These are phyloP conservation scores for Leptogaster cylindrica DNA, from an alignment of 2,888 invertebrate species.

Conservation along the genomic window DNA sequence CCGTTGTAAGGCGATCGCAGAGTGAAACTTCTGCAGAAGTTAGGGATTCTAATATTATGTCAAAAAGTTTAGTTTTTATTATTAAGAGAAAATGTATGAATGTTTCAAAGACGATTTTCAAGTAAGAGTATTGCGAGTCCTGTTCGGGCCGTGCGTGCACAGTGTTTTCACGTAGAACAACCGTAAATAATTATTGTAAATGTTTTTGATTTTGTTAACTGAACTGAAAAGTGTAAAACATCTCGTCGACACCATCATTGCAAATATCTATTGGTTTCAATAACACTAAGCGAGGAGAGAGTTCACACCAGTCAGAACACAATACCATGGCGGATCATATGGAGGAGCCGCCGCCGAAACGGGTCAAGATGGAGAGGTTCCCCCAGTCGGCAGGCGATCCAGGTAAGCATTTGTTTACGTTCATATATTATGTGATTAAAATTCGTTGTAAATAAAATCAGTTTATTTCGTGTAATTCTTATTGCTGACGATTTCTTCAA, in stretches of 20 bases:
- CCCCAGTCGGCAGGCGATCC: slow-evolving; percentile 49
- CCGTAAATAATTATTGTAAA: slow-evolving; percentile 16
- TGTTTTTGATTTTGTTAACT: slow-evolving; percentile 26
- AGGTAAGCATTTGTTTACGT: slow-evolving; percentile 31
- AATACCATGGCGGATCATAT: slow-evolving; percentile 89
- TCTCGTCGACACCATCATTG: slow-evolving; percentile 6
- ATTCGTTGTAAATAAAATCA: not conserved
- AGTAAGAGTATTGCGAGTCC: slow-evolving; percentile 17
- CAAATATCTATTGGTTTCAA: slow-evolving; percentile 17
- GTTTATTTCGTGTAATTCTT: slow-evolving; percentile 33
- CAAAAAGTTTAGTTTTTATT: too few species aligned
- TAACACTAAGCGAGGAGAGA: too few species aligned
- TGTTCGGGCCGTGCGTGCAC: slow-evolving; percentile 27
- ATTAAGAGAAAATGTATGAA: slow-evolving; percentile 33
- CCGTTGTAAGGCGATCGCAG: not conserved
- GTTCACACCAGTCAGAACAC: slow-evolving; percentile 16
- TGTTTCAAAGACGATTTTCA: slow-evolving; percentile 14
- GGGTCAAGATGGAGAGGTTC: slow-evolving; percentile 75
- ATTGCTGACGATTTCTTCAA: slow-evolving; percentile 18
- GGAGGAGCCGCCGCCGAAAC: slow-evolving; percentile 96
- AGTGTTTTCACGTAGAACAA: slow-evolving; percentile 7
- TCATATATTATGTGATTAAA: not conserved
- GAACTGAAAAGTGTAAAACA: slow-evolving; percentile 30
- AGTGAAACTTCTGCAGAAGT: slow-evolving; percentile 8
- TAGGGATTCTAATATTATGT: slow-evolving; percentile 3